Percentiles rank a stretch among this genome's conserved stretches.
Conservation (phyloP, 1,140 invertebrate genomes). For the Drosophila cardini region DNA sequence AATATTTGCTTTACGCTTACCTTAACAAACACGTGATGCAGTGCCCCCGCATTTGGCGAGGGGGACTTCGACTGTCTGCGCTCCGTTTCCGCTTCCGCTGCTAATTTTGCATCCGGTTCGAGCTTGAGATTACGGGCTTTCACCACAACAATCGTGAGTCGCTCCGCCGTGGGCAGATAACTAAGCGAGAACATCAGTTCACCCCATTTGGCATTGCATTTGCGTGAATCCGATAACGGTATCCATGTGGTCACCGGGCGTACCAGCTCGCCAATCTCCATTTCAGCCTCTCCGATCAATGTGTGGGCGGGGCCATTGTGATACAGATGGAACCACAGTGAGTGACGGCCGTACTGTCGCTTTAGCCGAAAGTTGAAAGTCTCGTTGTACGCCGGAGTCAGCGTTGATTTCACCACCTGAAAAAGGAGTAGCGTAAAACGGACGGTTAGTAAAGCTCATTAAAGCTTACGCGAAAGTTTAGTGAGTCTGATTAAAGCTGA, state of each 20-base stretch:
- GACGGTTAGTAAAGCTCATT: not conserved
- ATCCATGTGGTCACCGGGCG: slow-evolving; percentile 86
- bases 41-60: slow-evolving; percentile 63
- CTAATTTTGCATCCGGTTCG: slow-evolving; percentile 67
- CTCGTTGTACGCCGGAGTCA: slow-evolving; percentile 90
- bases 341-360: slow-evolving; percentile 74
- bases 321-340: slow-evolving; percentile 84
- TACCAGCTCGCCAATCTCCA: slow-evolving; percentile 85
- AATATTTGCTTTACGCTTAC: too few relatives aligned
- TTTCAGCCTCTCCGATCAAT: slow-evolving; percentile 85
- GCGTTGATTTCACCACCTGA: slow-evolving; percentile 85
- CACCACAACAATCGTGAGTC: slow-evolving; percentile 92
- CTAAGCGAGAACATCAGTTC: slow-evolving; percentile 94
- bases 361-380: slow-evolving; percentile 90
- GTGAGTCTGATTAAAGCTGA: too few relatives aligned
- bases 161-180: slow-evolving; percentile 91
- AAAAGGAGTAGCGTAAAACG: not conserved
- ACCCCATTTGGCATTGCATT: slow-evolving; percentile 88
- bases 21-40: slow-evolving; percentile 81
- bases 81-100: slow-evolving; percentile 79
- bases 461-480: not conserved
- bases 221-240: slow-evolving; percentile 85
- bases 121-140: slow-evolving; percentile 91
- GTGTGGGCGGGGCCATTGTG: slow-evolving; percentile 83
- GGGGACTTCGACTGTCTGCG: slow-evolving; percentile 86